Conservation (phyloP, 2,113 vertebrate species). For the Eonycteris spelaea region DNA sequence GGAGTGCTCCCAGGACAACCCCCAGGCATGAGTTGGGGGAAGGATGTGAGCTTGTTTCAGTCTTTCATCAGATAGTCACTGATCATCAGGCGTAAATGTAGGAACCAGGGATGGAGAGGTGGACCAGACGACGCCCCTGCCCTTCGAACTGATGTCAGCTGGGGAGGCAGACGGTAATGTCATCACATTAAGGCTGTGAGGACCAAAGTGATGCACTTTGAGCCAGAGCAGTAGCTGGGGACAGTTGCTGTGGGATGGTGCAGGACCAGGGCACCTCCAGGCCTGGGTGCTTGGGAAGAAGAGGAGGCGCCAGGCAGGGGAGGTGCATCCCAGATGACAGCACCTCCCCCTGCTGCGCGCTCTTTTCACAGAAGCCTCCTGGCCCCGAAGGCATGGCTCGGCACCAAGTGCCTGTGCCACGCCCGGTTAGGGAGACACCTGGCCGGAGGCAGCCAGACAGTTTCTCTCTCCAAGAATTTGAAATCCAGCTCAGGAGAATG, state of each 20-base stretch:
- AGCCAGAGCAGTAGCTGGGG: background rate
- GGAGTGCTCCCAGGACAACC: background rate
- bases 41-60: background rate
- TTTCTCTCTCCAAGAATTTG: background rate
- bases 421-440: background rate
- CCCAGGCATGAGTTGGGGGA: background rate
- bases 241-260: fast-evolving
- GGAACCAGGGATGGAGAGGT: background rate
- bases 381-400: background rate
- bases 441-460: background rate
- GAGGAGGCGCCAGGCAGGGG: background rate
- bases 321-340: no score
- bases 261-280: background rate
- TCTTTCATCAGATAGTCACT: background rate
- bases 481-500: background rate
- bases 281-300: background rate
- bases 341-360: no score
- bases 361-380: background rate
- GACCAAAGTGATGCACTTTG: background rate
- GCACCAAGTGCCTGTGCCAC: background rate
- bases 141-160: no score
- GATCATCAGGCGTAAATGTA: fast-evolving
- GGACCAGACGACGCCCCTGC: no score
- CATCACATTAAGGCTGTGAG: background rate
- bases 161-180: background rate